These are phyloP conservation scores for Agrilus biguttatus DNA, from an alignment of 2,888 invertebrate species.

Conservation along the genomic window DNA sequence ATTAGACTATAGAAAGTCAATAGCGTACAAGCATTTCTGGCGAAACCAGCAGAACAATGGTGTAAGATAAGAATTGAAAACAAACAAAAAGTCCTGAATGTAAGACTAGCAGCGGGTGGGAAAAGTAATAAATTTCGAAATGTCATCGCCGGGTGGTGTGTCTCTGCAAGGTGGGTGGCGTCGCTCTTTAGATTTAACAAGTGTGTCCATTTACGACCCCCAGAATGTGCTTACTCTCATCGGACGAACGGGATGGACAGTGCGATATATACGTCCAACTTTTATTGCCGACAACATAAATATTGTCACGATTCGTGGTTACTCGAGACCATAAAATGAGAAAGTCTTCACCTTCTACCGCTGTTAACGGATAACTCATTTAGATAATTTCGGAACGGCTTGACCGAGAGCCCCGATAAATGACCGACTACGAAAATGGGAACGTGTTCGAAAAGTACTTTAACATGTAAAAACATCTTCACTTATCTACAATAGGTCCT, in stretches of 20 bases:
- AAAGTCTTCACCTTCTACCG: conserved; percentile 6
- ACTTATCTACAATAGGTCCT: no score
- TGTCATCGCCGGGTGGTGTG: conserved; percentile 21
- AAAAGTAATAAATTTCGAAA: conserved; percentile 22
- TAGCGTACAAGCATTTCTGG: conserved; percentile 11
- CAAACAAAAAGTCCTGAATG: conserved; percentile 22
- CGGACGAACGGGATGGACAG: conserved; percentile 7
- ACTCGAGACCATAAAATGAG: conserved; percentile 10
- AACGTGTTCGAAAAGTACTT: no score
- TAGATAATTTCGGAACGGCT: no score
- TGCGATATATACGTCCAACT: background rate
- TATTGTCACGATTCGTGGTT: conserved; percentile 13
- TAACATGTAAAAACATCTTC: no score
- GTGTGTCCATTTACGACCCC: conserved; percentile 17
- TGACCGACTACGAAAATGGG: no score
- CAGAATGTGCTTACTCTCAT: conserved; percentile 7
- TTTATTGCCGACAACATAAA: conserved; percentile 15
- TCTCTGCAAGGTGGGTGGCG: conserved; percentile 17
- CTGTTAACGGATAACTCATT: no score
- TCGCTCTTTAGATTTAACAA: conserved; percentile 16
- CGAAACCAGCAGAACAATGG: conserved; percentile 19
- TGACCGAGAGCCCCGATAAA: no score
- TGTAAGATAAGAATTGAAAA: conserved; percentile 19
- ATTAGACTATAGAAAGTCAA: conserved; percentile 6
- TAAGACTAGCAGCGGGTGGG: conserved; percentile 24